A percentile compares a stretch with the other conserved stretches of the same genome.
phyloP scores from a whole-genome alignment of 2,797 vertebrate genomes.

The Chaetophractus vellerosus region DNA sequence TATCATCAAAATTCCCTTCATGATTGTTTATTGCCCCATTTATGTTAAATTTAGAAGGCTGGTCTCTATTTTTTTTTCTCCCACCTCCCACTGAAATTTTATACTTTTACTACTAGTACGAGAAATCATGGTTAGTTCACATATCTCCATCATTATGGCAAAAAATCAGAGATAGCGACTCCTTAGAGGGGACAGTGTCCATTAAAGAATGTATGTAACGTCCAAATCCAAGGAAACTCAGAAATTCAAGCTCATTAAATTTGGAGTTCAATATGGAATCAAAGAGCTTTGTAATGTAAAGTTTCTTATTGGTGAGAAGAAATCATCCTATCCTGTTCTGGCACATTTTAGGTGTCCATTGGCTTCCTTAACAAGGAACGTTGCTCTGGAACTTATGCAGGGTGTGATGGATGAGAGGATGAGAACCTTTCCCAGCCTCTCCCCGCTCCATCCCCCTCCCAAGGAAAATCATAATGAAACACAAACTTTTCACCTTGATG shows the following conservation, averaged over 20 bases:
- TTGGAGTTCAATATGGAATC: neutral
- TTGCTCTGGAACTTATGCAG: neutral
- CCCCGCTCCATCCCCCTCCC: neutral
- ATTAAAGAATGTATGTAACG: constrained; percentile 1
- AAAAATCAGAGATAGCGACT: constrained; percentile 32
- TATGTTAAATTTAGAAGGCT: constrained; percentile 78
- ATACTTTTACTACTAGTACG: constrained; percentile 1
- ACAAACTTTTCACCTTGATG: neutral
- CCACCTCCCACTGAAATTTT: constrained; percentile 64
- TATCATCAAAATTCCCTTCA: constrained; percentile 79
- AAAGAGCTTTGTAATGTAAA: constrained; percentile 8
- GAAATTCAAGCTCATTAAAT: constrained; percentile 47
- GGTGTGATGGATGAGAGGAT: neutral
- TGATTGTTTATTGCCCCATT: constrained; percentile 77
- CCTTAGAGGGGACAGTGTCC: neutral
- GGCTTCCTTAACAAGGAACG: neutral
- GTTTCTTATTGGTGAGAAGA: neutral
- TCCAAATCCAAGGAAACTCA: constrained; percentile 11
- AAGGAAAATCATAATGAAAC: neutral
- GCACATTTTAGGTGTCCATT: neutral
- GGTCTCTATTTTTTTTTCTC: constrained; percentile 69
- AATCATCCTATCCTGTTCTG: neutral
- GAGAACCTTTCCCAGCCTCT: neutral
- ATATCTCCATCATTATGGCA: neutral
- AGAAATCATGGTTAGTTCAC: constrained; percentile 58